phyloP scores from a whole-genome alignment of 2,113 vertebrate genomes.

The Felis chaus region DNA sequence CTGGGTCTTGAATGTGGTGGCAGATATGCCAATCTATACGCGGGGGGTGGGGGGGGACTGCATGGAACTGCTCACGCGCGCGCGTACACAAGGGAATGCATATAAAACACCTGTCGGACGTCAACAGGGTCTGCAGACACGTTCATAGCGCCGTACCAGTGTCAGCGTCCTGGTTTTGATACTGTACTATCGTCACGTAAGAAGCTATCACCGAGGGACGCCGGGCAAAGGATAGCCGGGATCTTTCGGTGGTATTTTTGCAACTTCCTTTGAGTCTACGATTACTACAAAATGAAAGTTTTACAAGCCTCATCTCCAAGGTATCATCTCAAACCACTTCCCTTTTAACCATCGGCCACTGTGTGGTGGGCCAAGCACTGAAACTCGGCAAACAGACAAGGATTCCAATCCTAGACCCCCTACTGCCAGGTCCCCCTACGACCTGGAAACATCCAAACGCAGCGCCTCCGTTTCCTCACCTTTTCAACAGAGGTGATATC shows the following conservation, averaged over 20 bases:
- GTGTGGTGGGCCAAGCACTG: not conserved
- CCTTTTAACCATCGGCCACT: not conserved
- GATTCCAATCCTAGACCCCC: not conserved
- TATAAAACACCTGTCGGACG: not conserved
- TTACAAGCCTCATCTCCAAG: not conserved
- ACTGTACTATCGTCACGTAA: not conserved
- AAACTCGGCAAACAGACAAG: not conserved
- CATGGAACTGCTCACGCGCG: not conserved
- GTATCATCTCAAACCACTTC: not conserved
- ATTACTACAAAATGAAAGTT: not conserved
- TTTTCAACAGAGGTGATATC: not conserved
- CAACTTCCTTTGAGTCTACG: not conserved
- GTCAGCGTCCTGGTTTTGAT: not conserved
- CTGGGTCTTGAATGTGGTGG: not conserved
- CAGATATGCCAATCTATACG: not conserved
- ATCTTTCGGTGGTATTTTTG: not conserved
- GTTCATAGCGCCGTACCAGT: not conserved
- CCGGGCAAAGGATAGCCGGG: not conserved
- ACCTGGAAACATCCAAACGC: not conserved
- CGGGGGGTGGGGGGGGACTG: too few relatives aligned
- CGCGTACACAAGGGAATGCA: not conserved
- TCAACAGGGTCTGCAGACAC: not conserved
- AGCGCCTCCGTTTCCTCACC: not conserved
- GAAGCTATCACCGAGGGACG: not conserved
- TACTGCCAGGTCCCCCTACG: not conserved